Conservation (phyloP, 2,113 vertebrate genomes). For the Thymallus thymallus region DNA sequence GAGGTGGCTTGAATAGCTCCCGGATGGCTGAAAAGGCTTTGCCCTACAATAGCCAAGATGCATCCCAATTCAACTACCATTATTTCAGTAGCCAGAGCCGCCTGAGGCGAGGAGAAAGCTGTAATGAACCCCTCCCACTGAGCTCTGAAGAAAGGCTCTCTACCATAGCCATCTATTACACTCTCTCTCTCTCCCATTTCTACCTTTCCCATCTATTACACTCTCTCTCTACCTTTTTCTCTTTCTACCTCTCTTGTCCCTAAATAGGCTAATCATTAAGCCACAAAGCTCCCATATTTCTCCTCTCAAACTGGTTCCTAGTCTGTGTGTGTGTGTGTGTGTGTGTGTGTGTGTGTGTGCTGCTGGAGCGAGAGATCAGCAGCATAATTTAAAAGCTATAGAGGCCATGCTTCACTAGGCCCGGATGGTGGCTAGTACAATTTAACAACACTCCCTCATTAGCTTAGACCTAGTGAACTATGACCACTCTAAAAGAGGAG, state of each 20-base stretch:
- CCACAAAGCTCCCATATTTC: background rate
- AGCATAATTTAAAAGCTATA: background rate
- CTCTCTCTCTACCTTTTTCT: constrained; percentile 4
- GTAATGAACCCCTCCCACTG: constrained; percentile 66
- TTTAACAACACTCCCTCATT: constrained; percentile 55
- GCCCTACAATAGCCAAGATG: constrained; percentile 51
- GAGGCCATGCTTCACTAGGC: background rate
- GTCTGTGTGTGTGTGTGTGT: background rate
- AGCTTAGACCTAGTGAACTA: constrained; percentile 44
- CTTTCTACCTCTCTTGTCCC: constrained; percentile 13
- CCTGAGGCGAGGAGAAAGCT: constrained; percentile 44
- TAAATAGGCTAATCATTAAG: background rate
- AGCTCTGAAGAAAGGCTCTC: constrained; percentile 45
- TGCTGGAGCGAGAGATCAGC: background rate
- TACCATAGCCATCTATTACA: constrained; percentile 36
- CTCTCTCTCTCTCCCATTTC: constrained; percentile 32
- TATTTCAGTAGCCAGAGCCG: constrained; percentile 50
- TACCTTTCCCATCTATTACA: background rate
- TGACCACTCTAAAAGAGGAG: constrained; percentile 21
- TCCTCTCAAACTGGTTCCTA: background rate
- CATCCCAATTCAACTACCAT: constrained; percentile 59
- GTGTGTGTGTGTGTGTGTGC: too few relatives aligned
- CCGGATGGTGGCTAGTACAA: constrained; percentile 5
- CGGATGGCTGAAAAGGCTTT: constrained; percentile 42
- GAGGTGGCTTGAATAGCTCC: constrained; percentile 34